These are phyloP conservation scores for Rhorus exstirpatorius DNA, from an alignment of 2,888 invertebrate species.

Conservation along the genomic window DNA sequence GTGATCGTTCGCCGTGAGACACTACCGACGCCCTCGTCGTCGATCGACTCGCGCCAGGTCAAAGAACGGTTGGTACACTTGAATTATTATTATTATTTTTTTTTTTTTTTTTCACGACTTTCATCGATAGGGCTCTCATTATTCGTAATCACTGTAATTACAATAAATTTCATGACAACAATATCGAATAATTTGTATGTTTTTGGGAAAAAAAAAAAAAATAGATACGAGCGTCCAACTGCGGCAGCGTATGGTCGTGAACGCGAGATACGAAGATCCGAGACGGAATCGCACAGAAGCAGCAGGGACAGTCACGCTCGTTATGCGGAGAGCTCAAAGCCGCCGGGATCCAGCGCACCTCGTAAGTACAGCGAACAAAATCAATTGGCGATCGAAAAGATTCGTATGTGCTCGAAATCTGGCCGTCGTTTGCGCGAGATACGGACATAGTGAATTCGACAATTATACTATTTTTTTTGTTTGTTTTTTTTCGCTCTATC, in stretches of 20 bases:
- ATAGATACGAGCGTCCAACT: conserved; percentile 82
- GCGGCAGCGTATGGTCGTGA: conserved; percentile 81
- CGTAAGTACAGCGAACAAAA: conserved; percentile 80
- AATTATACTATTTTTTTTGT: conserved; percentile 29
- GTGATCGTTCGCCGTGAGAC: conserved; percentile 83
- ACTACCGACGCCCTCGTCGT: conserved; percentile 78
- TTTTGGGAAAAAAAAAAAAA: neutral
- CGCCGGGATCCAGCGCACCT: conserved; percentile 81
- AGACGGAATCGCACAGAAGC: conserved; percentile 83
- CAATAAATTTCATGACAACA: neutral
- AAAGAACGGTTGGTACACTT: conserved; percentile 81
- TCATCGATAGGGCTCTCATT: neutral
- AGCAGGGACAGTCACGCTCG: conserved; percentile 83
- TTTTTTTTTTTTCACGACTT: no score
- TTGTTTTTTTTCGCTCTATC: conserved; percentile 10
- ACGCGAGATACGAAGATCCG: conserved; percentile 83
- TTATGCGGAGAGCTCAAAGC: conserved; percentile 83
- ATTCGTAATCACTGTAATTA: no score
- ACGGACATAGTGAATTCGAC: conserved; percentile 61
- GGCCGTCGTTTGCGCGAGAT: conserved; percentile 69
- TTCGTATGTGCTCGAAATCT: conserved; percentile 70
- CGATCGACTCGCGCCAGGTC: conserved; percentile 84
- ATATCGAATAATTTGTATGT: neutral
- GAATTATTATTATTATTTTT: neutral
- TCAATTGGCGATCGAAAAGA: conserved; percentile 70